Conservation (phyloP, 2,888 invertebrate species). For the Melinopterus prodromus region DNA sequence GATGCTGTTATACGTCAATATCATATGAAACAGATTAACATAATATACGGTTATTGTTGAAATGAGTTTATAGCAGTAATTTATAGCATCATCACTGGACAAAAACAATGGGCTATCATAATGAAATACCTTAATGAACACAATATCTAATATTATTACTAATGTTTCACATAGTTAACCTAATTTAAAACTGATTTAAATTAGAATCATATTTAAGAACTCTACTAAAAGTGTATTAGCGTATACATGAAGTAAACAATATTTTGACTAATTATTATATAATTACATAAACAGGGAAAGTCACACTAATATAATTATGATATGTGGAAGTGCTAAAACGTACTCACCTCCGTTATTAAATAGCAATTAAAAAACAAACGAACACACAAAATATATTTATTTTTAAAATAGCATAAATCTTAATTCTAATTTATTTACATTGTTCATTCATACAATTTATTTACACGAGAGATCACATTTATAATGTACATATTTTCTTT, state of each 20-base stretch:
- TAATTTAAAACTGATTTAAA: too few relatives aligned
- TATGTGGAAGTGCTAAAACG: background rate
- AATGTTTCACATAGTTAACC: too few relatives aligned
- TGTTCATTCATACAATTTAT: background rate
- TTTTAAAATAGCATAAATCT: background rate
- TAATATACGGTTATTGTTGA: too few relatives aligned
- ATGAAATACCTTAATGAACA: too few relatives aligned
- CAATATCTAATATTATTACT: too few relatives aligned
- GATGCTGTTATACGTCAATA: too few relatives aligned
- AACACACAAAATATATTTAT: background rate
- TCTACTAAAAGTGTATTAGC: background rate
- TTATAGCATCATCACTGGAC: too few relatives aligned
- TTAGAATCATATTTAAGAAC: background rate
- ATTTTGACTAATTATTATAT: background rate
- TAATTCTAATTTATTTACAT: background rate
- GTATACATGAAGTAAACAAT: background rate
- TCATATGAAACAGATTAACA: too few relatives aligned
- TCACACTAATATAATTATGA: background rate
- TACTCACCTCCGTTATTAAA: background rate
- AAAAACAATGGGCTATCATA: too few relatives aligned
- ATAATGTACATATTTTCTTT: background rate
- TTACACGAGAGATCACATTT: background rate
- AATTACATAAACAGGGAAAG: background rate
- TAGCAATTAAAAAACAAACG: background rate
- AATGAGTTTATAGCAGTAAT: too few relatives aligned